A percentile compares a stretch with the other conserved stretches of the same genome.
Conservation (phyloP, 2,113 vertebrate genomes). For the Oceanodroma tethys region DNA sequence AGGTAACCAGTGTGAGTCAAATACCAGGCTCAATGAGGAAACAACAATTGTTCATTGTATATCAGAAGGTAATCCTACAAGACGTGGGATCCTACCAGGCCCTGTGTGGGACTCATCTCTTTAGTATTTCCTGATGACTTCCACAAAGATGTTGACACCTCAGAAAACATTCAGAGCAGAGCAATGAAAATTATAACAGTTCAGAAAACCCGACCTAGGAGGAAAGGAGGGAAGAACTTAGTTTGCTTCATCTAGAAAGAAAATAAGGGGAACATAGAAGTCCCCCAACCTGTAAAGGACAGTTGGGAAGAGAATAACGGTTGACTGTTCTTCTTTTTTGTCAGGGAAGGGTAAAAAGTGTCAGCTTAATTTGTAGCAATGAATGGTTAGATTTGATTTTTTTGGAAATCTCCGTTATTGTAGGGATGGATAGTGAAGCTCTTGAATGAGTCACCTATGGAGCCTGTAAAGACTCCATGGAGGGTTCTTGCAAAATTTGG, state of each 20-base stretch:
- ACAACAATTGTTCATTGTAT: fast-evolving
- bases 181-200: background rate
- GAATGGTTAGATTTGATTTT: background rate
- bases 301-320: background rate
- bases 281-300: background rate
- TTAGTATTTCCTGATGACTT: background rate
- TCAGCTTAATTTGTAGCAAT: background rate
- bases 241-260: background rate
- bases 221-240: background rate
- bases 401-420: background rate
- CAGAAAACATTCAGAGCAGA: background rate
- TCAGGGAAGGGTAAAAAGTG: background rate
- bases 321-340: background rate
- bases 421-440: background rate
- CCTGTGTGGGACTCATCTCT: background rate
- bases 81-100: background rate
- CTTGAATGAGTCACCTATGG: background rate
- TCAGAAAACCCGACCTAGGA: background rate
- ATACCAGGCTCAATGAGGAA: background rate
- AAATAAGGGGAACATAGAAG: background rate
- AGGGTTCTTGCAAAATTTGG: background rate
- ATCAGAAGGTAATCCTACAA: background rate
- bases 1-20: background rate
- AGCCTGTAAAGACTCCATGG: background rate
- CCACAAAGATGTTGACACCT: background rate